These are phyloP conservation scores for Crypturellus undulatus DNA, from an alignment of 2,113 vertebrate species.

Conservation along the genomic window DNA sequence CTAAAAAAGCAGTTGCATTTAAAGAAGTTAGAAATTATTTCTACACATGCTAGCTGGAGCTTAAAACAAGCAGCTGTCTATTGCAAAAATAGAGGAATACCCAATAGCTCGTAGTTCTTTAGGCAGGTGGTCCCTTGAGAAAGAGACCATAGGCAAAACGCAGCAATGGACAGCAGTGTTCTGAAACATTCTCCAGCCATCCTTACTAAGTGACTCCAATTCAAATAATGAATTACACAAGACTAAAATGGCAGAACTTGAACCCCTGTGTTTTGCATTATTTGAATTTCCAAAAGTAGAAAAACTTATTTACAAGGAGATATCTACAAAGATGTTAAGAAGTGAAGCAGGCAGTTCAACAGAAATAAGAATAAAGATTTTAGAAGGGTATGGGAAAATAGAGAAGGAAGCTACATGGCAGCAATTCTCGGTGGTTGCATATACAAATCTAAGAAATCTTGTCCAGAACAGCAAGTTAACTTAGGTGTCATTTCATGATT, in stretches of 20 bases:
- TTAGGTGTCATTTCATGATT: background rate
- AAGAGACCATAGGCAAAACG: background rate
- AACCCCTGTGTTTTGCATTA: background rate
- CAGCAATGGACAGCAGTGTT: fast-evolving
- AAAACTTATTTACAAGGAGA: background rate
- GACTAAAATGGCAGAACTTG: background rate
- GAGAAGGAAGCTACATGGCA: background rate
- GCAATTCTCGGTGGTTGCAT: background rate
- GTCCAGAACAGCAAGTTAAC: background rate
- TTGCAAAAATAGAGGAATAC: background rate
- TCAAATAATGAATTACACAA: background rate
- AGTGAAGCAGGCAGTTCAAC: background rate
- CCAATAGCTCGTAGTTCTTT: fast-evolving
- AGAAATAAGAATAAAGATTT: background rate
- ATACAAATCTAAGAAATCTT: background rate
- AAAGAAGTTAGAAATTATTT: background rate
- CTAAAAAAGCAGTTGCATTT: background rate
- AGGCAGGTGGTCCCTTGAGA: background rate
- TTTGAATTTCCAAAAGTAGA: background rate
- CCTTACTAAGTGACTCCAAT: background rate
- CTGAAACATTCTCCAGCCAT: background rate
- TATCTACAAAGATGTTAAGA: background rate
- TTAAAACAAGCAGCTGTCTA: background rate
- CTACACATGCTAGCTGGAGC: background rate
- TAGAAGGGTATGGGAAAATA: background rate